Evolutionary conservation across 2,797 vertebrate genomes (phyloP).

Genomic region (Cossypha caffra): DNA sequence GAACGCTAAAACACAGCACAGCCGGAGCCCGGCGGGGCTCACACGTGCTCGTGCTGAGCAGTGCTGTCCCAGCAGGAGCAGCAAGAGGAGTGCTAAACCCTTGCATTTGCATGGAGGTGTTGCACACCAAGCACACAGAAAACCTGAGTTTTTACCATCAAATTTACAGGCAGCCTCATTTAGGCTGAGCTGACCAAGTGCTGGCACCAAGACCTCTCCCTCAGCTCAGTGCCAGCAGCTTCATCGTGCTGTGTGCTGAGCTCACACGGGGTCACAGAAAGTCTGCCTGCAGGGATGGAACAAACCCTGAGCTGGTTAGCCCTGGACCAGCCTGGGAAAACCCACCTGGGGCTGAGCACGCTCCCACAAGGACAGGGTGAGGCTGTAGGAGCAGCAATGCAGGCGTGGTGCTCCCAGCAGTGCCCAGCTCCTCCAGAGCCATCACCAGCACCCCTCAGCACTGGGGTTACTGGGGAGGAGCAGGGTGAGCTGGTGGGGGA

Average conservation of each 20-base stretch:
- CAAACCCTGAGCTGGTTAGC: background rate
- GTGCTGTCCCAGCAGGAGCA: background rate
- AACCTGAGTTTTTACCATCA: background rate
- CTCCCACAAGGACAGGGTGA: background rate
- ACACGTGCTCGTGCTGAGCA: background rate
- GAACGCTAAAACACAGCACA: background rate
- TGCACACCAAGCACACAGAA: background rate
- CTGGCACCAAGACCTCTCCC: background rate
- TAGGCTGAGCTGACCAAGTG: background rate
- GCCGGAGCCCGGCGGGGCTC: background rate
- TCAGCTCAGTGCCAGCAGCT: background rate
- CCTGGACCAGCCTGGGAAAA: background rate
- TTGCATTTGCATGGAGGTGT: accelerated
- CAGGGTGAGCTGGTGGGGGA: accelerated
- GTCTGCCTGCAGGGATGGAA: background rate
- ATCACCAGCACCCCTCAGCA: accelerated
- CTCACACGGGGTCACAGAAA: accelerated
- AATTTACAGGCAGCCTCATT: background rate
- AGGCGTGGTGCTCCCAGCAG: accelerated
- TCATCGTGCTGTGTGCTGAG: accelerated
- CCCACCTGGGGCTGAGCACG: background rate
- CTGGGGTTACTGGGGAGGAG: background rate
- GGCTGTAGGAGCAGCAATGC: background rate
- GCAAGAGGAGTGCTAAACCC: background rate
- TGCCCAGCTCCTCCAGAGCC: background rate